Base-by-base conservation (phyloP, 2,113 vertebrate species). In the Albula glossodonta region DNA sequence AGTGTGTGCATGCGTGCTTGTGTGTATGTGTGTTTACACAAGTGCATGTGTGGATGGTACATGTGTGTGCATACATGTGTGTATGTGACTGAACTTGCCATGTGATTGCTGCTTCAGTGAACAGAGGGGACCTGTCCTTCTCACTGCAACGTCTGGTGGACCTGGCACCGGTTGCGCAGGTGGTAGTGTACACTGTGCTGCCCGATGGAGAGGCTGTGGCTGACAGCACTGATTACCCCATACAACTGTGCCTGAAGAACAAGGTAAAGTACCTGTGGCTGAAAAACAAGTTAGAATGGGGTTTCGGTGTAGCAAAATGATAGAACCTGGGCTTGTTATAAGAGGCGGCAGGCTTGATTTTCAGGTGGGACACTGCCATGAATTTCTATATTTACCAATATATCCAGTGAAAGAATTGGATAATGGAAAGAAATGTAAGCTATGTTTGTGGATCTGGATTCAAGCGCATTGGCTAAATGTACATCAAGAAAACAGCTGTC, bases 161-260 rank as follows among this genome's bases (percentile, higher is more conserved):
- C 77, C 90, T 96, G 80, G 93, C 96, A 5, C 98, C 97, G 0
- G 1, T 94, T 0, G 95, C 96, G 12, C 96, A 97, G 84, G 17
- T 98, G 83, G 92, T 97, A 11, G 87, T 99, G 51, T 98, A 96
- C 81, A 88, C 96, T 0, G 78, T 97, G 51, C 91, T 95, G 85
- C 93, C 96, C n/a, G 90, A 74, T 4, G 94, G 94, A 3, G 96
- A 97, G 86, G 79, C 93, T 9, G 91, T 98, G 2, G 97, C 96
- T 0, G 97, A 98, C 92, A 96, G 96, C 90, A 66, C 66, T 79
- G 91, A 94, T 90, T 96, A 96, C 81, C 57, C 90, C 0, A 57
- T 96, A 87, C 91, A 96, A 86, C 92, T 94, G 0, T 98, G 97
- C 88, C 94, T 98, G 83, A 89, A 78, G 13, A 97, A 98, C 93